phyloP scores from a whole-genome alignment of 64 coral and sea anemone species.

The Platygyra sinensis region DNA sequence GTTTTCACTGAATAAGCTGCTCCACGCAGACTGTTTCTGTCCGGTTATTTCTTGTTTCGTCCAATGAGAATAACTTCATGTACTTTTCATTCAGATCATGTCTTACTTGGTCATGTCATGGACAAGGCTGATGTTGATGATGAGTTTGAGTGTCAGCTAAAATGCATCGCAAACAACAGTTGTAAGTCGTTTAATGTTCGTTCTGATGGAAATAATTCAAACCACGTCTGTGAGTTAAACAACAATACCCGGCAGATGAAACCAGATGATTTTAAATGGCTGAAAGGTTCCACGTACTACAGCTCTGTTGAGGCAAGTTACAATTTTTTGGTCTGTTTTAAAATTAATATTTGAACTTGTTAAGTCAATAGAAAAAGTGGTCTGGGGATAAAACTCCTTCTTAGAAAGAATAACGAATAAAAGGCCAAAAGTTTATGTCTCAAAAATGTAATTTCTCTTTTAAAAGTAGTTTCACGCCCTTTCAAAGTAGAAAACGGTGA shows the following conservation, averaged over 20 bases:
- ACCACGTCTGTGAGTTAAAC: neutral
- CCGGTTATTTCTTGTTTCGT: neutral
- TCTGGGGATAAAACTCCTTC: too few species aligned
- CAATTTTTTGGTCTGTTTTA: too few species aligned
- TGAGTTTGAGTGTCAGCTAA: neutral
- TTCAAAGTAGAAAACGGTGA: too few species aligned
- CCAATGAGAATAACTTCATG: neutral
- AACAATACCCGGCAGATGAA: neutral
- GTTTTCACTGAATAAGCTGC: neutral
- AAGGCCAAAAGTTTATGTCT: too few species aligned
- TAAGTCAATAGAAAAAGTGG: too few species aligned
- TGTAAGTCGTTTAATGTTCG: neutral
- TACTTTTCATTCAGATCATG: neutral
- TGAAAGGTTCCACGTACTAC: neutral
- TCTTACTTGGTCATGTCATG: neutral
- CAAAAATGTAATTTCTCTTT: too few species aligned
- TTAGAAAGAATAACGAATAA: too few species aligned
- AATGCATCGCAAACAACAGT: neutral
- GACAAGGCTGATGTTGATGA: neutral
- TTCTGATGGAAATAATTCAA: neutral
- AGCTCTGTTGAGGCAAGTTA: neutral
- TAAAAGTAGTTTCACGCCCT: too few species aligned
- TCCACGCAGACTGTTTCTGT: neutral
- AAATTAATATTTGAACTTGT: too few species aligned
- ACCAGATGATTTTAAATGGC: neutral